Evolutionary conservation across 53 echinoderm and acorn worm species (phyloP), one percentile per base, ranked within the genome.

Genomic region (Glandiceps talaboti): DNA sequence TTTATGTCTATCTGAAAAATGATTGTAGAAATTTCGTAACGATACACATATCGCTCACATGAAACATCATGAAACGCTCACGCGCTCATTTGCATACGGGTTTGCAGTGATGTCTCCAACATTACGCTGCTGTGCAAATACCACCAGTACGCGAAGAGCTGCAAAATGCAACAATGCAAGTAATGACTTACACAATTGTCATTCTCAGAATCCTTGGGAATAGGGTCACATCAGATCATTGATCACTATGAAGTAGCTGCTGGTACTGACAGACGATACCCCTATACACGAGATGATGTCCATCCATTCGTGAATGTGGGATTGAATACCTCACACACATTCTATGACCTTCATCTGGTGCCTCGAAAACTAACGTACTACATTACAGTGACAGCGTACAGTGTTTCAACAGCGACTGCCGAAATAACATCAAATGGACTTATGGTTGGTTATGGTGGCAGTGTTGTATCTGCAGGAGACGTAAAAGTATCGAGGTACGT

Each of bases 381-480:
- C 74, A 85, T 84, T 20, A 88, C 88, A 20, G 88, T 88, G 31
- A 77, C 79, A 27, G 88, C 82, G 1, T 28, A 88, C 76, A 84
- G 88, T 29, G 85, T 75, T 1, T 80, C 77, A 30, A 80, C 84
- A 27, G 32, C 85, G 14, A 81, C 72, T 6, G 88, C 88, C 27
- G 84, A 88, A 33, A 84, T 88, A 6, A 85, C 88, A 30, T 88
- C 88, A 26, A 88, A 73, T 33, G 88, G 88, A 26, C 81, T 88
- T 29, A 32, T 32, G 25, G 75, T 77, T 81, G 88, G 88, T 29
- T 30, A 84, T 31, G 85, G 74, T 25, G 78, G 84, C 29, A 74
- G 26, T 26, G 85, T 88, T 12, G 64, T 45, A 20, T 45, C 64
- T 20, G 20, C 64, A 20, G 64, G 64, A 45, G 20, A 45, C 6